Conservation (phyloP, 2,113 vertebrate species). For the Copsychus sechellarum region DNA sequence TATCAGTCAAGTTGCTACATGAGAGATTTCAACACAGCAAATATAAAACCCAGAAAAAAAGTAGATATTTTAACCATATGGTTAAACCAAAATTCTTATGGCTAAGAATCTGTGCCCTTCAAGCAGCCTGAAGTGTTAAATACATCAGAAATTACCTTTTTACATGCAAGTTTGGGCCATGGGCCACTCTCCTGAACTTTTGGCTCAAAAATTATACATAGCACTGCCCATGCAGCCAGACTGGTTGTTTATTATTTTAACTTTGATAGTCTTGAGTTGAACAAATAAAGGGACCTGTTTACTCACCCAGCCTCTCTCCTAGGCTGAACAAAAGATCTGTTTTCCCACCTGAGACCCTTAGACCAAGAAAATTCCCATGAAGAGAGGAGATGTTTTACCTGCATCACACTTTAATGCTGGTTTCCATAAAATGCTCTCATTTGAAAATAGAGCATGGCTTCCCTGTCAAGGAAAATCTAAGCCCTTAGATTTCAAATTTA, state of each 20-base stretch:
- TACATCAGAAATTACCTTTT: neutral
- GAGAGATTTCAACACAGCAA: neutral
- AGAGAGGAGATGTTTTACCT: neutral
- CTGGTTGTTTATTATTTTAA: neutral
- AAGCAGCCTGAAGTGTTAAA: neutral
- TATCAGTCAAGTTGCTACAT: neutral
- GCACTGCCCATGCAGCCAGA: neutral
- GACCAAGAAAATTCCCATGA: neutral
- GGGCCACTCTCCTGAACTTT: neutral
- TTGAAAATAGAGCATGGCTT: neutral
- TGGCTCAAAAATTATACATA: neutral
- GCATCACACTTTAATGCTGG: neutral
- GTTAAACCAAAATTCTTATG: no score
- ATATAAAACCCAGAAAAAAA: neutral
- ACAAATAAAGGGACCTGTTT: conserved; percentile 1
- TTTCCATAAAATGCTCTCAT: neutral
- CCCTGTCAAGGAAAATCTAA: neutral
- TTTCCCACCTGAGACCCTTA: neutral
- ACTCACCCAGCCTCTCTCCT: neutral
- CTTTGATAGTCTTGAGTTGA: neutral
- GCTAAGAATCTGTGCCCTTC: neutral
- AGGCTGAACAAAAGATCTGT: neutral
- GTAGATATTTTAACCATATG: neutral
- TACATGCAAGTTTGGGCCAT: neutral
- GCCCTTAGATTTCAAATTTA: neutral